phyloP scores from a whole-genome alignment of 2,113 vertebrate genomes.

The Actenoides lindsayi region DNA sequence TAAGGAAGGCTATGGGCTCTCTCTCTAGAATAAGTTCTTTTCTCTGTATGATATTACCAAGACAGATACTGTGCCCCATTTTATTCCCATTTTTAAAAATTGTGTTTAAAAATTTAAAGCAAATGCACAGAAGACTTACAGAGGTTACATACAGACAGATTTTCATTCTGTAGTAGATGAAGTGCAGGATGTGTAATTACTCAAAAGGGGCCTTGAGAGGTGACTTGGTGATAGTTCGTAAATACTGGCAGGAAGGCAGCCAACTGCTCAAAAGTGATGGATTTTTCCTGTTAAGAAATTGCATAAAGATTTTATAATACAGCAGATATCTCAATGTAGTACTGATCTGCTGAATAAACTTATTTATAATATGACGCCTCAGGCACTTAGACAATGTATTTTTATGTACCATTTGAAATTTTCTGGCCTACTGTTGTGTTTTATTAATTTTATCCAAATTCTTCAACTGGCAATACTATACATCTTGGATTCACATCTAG shows the following conservation, averaged over 20 bases:
- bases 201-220: not conserved
- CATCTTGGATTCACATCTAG: not conserved
- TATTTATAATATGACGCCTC: not conserved
- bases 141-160: not conserved
- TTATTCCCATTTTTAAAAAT: not conserved
- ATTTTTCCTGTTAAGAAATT: not conserved
- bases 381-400: not conserved
- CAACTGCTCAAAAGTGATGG: not conserved
- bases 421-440: not conserved
- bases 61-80: not conserved
- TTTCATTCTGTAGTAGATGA: not conserved
- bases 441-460: constrained; percentile 1
- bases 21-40: not conserved
- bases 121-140: not conserved
- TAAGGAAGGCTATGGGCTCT: not conserved
- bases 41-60: not conserved
- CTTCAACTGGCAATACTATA: not conserved
- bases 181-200: not conserved
- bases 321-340: not conserved
- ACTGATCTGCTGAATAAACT: not conserved
- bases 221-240: not conserved
- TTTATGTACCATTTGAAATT: not conserved
- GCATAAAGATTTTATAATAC: not conserved
- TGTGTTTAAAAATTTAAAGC: not conserved
- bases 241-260: not conserved